phyloP scores from a whole-genome alignment of 1,140 invertebrate species.

The Drosophila sproati region DNA sequence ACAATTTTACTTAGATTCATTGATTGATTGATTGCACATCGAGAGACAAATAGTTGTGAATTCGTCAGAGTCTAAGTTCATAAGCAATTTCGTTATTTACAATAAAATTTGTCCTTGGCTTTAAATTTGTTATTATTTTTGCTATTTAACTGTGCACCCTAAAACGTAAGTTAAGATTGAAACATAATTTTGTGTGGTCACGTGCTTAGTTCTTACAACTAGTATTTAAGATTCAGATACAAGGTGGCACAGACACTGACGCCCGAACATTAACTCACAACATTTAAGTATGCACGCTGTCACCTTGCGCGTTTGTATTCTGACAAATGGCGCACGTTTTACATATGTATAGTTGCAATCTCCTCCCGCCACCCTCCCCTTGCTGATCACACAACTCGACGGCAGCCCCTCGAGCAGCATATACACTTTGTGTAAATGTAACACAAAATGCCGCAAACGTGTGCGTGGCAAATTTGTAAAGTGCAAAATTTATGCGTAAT shows the following conservation, averaged over 20 bases:
- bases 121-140: background rate
- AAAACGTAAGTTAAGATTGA: background rate
- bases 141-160: background rate
- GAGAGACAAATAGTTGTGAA: too few species aligned
- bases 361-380: conserved; percentile 1
- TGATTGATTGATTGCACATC: too few species aligned
- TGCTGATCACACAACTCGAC: background rate
- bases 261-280: conserved; percentile 7
- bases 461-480: conserved; percentile 82
- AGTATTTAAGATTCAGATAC: conserved; percentile 1
- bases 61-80: too few species aligned
- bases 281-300: conserved; percentile 43
- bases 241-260: background rate
- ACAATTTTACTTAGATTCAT: too few species aligned
- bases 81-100: too few species aligned
- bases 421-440: conserved; percentile 63
- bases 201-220: conserved; percentile 4
- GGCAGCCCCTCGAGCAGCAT: background rate
- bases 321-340: conserved; percentile 79
- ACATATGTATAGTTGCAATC: conserved; percentile 71
- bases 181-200: background rate
- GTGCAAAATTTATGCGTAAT: conserved; percentile 83
- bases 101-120: too few species aligned
- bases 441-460: conserved; percentile 81
- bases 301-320: conserved; percentile 59